Base-by-base conservation (phyloP, 2,797 vertebrate species). In the Syndactyla subalaris region DNA sequence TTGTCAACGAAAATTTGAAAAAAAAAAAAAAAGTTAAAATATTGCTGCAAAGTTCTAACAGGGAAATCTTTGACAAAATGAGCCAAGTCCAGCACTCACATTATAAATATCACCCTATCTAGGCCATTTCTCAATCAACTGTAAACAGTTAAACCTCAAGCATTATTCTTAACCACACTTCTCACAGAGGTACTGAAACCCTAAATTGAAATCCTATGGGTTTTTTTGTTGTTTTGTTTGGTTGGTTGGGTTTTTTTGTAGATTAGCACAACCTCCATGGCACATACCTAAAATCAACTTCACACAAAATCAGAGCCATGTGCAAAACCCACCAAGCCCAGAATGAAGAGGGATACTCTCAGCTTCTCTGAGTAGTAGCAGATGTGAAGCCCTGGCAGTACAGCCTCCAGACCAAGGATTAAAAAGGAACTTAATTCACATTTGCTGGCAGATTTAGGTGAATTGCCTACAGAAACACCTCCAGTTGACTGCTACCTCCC, bases 341-440 rank as follows among this genome's bases (percentile, higher is more conserved):
- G 80, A 81, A 89, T 34, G 66, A 78, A 70, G 58, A 84, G 27
- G 43, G 39, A 46, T 49, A 34, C 32, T 43, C 82, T 84, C 75
- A 54, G 85, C 39, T 81, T 85, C 77, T 62, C 41, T 86, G 73
- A 92, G 79, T 90, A 58, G 39, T 66, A 95, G 85, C 92, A 96
- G 89, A 93, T 94, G 92, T 70, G 67, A 75, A 92, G 43, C 12
- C 43, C 88, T 78, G 46, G 66, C 79, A 70, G 52, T n/a, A 55
- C 26, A 77, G 39, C 39, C 74, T 81, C 65, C 82, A 90, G 76
- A 36, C 39, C 88, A 68, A 83, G 65, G 62, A 78, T 65, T 95
- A 58, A 72, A 93, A 94, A 27, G 9, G 32, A 7, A 61, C 82
- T 89, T 93, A 93, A 92, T 61, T 85, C 75, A 83, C 54, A 49